These are phyloP conservation scores for Amblyopsis rosae DNA, from an alignment of 2,113 vertebrate genomes.

Conservation along the genomic window DNA sequence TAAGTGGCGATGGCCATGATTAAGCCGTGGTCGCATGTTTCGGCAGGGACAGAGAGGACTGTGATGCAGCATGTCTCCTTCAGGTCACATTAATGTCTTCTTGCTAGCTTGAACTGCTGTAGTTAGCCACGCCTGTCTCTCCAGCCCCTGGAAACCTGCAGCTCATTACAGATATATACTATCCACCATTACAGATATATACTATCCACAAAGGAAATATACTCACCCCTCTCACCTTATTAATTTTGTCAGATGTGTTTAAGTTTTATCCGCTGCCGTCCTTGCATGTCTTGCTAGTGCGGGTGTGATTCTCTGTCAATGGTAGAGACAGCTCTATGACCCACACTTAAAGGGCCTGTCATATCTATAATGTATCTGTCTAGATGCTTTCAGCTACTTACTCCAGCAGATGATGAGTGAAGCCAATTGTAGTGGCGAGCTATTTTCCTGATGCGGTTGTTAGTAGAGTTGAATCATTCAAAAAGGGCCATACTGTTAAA, in stretches of 20 bases:
- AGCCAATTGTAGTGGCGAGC: constrained; percentile 37
- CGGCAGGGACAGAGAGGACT: constrained; percentile 35
- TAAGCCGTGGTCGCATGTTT: constrained; percentile 30
- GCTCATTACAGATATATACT: constrained; percentile 52
- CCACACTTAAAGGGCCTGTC: constrained; percentile 58
- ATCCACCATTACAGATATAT: constrained; percentile 50
- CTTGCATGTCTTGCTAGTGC: constrained; percentile 13
- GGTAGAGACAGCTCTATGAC: constrained; percentile 59
- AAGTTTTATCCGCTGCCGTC: constrained; percentile 54
- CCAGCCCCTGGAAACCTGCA: constrained; percentile 45
- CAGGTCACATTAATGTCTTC: constrained; percentile 58
- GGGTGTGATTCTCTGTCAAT: constrained; percentile 37
- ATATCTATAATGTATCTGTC: constrained; percentile 66
- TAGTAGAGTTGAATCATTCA: constrained; percentile 36
- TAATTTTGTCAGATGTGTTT: constrained; percentile 70
- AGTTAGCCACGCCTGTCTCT: constrained; percentile 34
- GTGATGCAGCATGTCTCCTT: constrained; percentile 45
- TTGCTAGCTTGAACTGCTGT: constrained; percentile 24
- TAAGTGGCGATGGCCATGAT: constrained; percentile 43
- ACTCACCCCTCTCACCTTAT: constrained; percentile 57
- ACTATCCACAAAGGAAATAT: constrained; percentile 60
- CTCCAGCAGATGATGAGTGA: constrained; percentile 44
- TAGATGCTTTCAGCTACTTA: constrained; percentile 52
- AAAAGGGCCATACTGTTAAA: constrained; percentile 17
- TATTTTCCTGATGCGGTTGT: constrained; percentile 41